These are phyloP conservation scores for Microcebus murinus DNA, from an alignment of 2,113 vertebrate genomes.

Conservation along the genomic window DNA sequence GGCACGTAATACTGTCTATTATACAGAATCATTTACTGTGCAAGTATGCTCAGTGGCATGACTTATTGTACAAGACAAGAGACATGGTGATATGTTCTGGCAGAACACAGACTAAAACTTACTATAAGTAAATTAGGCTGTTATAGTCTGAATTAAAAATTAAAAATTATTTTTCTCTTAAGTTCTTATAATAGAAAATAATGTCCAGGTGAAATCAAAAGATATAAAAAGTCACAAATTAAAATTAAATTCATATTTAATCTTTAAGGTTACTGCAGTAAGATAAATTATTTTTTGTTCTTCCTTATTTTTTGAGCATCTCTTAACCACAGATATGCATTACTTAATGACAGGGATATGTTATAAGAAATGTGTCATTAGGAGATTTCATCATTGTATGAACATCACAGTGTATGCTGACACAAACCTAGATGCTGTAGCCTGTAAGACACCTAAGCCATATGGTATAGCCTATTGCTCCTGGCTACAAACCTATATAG, in stretches of 20 bases:
- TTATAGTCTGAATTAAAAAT: not conserved
- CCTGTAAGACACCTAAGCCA: not conserved
- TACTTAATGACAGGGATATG: not conserved
- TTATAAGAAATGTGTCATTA: not conserved
- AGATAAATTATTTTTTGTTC: not conserved
- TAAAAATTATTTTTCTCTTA: constrained; percentile 16
- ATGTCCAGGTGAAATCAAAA: not conserved
- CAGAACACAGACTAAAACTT: constrained; percentile 35
- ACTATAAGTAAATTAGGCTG: constrained; percentile 1
- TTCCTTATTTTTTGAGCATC: not conserved
- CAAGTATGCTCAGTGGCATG: constrained; percentile 38
- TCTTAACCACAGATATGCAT: not conserved
- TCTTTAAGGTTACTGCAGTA: not conserved
- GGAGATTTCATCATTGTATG: not conserved
- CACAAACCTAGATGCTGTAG: not conserved
- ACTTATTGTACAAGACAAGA: constrained; percentile 57
- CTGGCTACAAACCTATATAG: not conserved
- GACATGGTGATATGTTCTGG: not conserved
- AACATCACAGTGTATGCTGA: not conserved
- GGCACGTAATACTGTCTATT: constrained; percentile 54
- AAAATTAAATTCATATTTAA: constrained; percentile 31
- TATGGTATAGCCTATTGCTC: not conserved
- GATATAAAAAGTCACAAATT: not conserved
- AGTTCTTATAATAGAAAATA: constrained; percentile 11
- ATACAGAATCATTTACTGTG: constrained; percentile 60